A percentile compares a stretch with the other conserved stretches of the same genome.
Evolutionary conservation across 2,888 invertebrate genomes (phyloP).

Genomic region (Rugalucina vietnamica): DNA sequence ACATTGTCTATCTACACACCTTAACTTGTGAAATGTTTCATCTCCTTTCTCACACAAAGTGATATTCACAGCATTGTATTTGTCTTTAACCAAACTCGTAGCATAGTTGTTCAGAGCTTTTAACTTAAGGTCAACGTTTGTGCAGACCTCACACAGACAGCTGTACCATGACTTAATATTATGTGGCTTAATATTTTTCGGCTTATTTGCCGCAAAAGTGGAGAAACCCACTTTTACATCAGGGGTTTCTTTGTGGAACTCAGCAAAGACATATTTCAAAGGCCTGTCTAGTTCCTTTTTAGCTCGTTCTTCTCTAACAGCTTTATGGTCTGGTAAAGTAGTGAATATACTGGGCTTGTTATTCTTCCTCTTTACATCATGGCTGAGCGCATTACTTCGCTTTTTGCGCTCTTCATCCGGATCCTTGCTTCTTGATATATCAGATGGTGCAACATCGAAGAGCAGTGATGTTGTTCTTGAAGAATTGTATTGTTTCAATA

Average conservation of each 20-base stretch:
- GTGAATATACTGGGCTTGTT: too few species aligned
- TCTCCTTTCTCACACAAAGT: constrained; percentile 41
- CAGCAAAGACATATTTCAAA: constrained; percentile 29
- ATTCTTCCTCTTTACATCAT: too few species aligned
- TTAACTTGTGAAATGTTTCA: constrained; percentile 21
- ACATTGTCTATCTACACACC: constrained; percentile 40
- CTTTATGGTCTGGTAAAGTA: too few species aligned
- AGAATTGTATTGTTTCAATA: too few species aligned
- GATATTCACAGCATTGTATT: constrained; percentile 27
- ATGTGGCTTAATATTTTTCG: constrained; percentile 34
- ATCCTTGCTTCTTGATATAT: too few species aligned
- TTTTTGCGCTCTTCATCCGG: too few species aligned
- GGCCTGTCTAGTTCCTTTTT: constrained; percentile 42
- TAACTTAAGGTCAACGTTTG: constrained; percentile 50
- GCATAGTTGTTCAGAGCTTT: constrained; percentile 33
- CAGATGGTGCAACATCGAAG: too few species aligned
- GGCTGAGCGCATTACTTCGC: too few species aligned
- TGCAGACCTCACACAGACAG: constrained; percentile 52
- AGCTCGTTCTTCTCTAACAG: too few species aligned
- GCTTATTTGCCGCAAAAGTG: constrained; percentile 43
- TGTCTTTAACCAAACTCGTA: constrained; percentile 19
- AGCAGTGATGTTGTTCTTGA: too few species aligned
- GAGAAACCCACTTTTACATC: constrained; percentile 35
- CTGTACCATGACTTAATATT: constrained; percentile 37
- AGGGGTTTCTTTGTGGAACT: constrained; percentile 37